Base-by-base conservation (phyloP, 1,140 invertebrate species). In the Streblospio benedicti region DNA sequence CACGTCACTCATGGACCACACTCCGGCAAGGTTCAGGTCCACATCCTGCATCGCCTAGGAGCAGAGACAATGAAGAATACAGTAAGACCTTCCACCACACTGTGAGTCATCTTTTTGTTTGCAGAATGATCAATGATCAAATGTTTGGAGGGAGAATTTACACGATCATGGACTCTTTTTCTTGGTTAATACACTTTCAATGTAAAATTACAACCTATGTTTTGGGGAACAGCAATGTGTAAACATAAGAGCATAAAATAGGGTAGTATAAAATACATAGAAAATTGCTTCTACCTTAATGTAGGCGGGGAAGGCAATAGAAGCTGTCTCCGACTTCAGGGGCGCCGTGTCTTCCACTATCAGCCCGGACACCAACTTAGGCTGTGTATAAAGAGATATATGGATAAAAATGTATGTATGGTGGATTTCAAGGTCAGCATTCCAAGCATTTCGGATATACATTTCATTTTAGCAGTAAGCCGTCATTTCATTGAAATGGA, bases 301-400 rank as follows among this genome's bases (percentile, higher is more conserved):
- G 57, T 89, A 80, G 41, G 31, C 5, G n/a, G 57, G 57, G 30
- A 59, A 59, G 35, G 79, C 75, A 0, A 74, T 74, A 80, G 91
- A 85, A 6, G 53, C 77, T 71, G 18, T 0, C 82, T 81, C 61
- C 81, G 57, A 51, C 44, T 52, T 81, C 0, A 87, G 71, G 2
- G 91, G 91, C 12, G 88, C 87, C 62, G 93, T 87, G 70, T 96
- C 92, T 41, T 89, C 85, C 3, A 93, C 84, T 45, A 93, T 80
- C 25, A 93, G 73, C 65, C 86, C 88, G 20, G 90, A 85, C 1
- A 93, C 81, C 20, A 88, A 62, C 51, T 88, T 80, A 35, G 90
- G 87, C 86, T 89, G 74, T 25, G 61, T 35, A 41, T 25, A 55
- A 1, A 20, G 43, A 59, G 41, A 62, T 18, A 43, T 28, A 43